Evolutionary conservation across 2,113 vertebrate genomes (phyloP), one percentile per base, ranked within the genome.

Genomic region (Corythaixoides concolor): DNA sequence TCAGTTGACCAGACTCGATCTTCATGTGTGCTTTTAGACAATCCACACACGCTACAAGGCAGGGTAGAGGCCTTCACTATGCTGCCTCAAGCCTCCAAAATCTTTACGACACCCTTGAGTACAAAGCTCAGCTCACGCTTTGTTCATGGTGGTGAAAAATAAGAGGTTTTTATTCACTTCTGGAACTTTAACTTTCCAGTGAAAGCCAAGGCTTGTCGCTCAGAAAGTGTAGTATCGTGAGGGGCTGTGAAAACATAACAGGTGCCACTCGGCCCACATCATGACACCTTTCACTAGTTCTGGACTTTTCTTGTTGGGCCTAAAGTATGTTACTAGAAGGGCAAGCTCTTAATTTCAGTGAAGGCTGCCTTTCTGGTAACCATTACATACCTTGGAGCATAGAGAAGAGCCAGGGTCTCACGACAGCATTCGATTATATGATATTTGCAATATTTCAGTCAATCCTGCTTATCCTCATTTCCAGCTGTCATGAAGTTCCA

Each of bases 211-310:
- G 11, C 23, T 60, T 72, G 28, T 75, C 33, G 37, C n/a, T 74
- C 0, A 0, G 55, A 28, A 78, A 74, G n/a, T 16, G 16, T 28
- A 39, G 19, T 33, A 47, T 23, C 0, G 2, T 19, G 37, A 63
- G 32, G 20, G 37, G 60, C n/a, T 82, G 20, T 49, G 66, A 74
- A 82, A 49, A 82, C 22, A 30, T 19, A 67, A 73, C 35, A 81
- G 47, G 43, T 69, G n/a, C 60, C 50, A 22, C 32, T 28, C 50
- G 53, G 22, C 32, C 37, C n/a, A 45, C 21, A 64, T 28, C 63
- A 47, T 59, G 27, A 32, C 47, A 37, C 45, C 15, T 83, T 73
- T 85, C 59, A 58, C 15, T 59, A 55, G 32, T 28, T 82, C 19
- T 53, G 55, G 43, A 55, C 39, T 74, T 67, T 41, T 56, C 19